A percentile compares a stretch with the other conserved stretches of the same genome.
Evolutionary conservation across 2,888 invertebrate genomes (phyloP).

Genomic region (Amiota communis): DNA sequence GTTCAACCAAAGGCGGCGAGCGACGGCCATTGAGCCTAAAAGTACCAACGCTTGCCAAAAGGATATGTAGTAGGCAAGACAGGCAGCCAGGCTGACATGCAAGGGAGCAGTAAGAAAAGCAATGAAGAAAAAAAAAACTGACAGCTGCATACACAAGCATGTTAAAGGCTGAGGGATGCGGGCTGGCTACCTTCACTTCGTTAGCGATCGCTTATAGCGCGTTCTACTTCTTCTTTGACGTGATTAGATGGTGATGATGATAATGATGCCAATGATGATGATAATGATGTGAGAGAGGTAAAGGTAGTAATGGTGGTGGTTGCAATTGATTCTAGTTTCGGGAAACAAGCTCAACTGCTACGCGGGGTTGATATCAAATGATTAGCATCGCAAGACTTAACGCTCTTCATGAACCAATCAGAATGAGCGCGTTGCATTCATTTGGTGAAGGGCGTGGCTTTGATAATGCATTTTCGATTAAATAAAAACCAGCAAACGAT

Average conservation of each 20-base stretch:
- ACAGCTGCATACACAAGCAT: constrained; percentile 50
- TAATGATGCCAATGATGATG: background rate
- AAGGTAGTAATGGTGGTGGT: background rate
- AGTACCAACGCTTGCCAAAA: too few relatives aligned
- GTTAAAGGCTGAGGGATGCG: background rate
- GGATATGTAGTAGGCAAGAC: background rate
- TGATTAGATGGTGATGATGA: background rate
- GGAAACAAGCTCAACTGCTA: constrained; percentile 50
- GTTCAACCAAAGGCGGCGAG: constrained; percentile 18
- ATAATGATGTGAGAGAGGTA: background rate
- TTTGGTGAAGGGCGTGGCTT: constrained; percentile 49
- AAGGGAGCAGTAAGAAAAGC: constrained; percentile 24
- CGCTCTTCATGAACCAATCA: constrained; percentile 58
- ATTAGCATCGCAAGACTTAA: constrained; percentile 42
- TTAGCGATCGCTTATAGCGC: constrained; percentile 34
- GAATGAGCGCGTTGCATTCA: constrained; percentile 37
- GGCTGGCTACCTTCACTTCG: constrained; percentile 38
- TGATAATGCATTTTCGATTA: constrained; percentile 47
- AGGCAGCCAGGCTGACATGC: background rate
- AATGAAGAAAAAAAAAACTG: constrained; percentile 31
- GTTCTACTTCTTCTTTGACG: background rate
- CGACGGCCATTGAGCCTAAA: constrained; percentile 29
- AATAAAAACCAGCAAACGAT: constrained; percentile 40
- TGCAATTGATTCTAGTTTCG: constrained; percentile 39
- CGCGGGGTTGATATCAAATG: constrained; percentile 57